A percentile compares a stretch with the other conserved stretches of the same genome.
Evolutionary conservation across 2,888 invertebrate genomes (phyloP).

Genomic region (Trisateles emortualis): DNA sequence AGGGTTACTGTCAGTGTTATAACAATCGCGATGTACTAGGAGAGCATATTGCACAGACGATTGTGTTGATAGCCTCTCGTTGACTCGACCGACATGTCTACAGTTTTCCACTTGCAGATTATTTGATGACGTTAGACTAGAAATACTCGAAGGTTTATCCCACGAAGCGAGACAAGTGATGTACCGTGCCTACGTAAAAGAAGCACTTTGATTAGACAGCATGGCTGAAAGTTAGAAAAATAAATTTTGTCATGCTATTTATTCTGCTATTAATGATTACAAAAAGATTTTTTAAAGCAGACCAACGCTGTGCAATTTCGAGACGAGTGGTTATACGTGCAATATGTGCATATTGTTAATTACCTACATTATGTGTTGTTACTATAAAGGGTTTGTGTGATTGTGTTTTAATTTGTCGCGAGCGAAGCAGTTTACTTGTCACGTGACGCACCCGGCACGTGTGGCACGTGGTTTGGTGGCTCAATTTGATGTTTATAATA

Average conservation of each 20-base stretch:
- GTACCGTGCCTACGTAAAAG: no score
- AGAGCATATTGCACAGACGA: background rate
- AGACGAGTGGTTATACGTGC: no score
- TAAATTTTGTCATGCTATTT: no score
- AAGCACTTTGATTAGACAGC: no score
- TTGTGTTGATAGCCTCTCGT: background rate
- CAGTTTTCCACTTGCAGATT: background rate
- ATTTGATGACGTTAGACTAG: background rate
- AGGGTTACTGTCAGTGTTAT: conserved; percentile 3
- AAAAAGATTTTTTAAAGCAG: no score
- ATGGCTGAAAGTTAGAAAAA: no score
- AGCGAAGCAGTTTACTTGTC: conserved; percentile 15
- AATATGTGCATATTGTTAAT: no score
- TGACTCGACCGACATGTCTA: background rate
- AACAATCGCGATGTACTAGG: conserved; percentile 14
- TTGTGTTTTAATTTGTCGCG: conserved; percentile 30
- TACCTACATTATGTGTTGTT: conserved; percentile 24
- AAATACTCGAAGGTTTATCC: background rate
- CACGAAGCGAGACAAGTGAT: no score
- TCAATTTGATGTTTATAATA: conserved; percentile 15
- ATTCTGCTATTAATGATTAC: no score
- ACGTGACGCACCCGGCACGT: conserved; percentile 11
- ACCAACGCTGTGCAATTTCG: no score
- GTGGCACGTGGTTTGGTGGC: conserved; percentile 17
- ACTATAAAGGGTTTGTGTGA: conserved; percentile 38